These are phyloP conservation scores for Micromys minutus DNA, from an alignment of 2,113 vertebrate species.

Conservation along the genomic window DNA sequence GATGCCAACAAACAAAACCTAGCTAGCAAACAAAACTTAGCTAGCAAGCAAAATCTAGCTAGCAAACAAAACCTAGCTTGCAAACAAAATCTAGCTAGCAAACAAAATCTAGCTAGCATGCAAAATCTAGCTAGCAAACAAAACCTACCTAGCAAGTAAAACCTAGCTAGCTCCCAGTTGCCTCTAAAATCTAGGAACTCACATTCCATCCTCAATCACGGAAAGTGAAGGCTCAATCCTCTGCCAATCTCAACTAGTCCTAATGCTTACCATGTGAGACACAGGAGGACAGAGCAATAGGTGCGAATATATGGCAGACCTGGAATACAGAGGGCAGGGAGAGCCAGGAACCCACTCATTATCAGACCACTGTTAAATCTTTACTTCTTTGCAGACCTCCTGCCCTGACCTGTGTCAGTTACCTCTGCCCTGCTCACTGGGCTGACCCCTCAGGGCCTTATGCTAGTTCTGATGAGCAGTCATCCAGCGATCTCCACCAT, in stretches of 20 bases:
- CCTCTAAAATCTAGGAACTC: neutral
- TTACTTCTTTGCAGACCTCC: neutral
- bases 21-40: no score
- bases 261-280: neutral
- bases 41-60: neutral
- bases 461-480: neutral
- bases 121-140: neutral
- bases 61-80: no score
- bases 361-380: neutral
- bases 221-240: neutral
- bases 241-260: neutral
- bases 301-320: neutral
- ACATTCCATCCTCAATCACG: neutral
- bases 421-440: neutral
- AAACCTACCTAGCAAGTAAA: no score
- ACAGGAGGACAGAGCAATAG: neutral
- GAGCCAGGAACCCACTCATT: neutral
- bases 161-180: neutral
- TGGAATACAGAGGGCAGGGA: no score
- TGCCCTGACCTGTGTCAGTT: no score
- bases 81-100: neutral
- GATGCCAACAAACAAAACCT: neutral
- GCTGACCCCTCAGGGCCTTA: neutral
- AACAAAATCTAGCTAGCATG: neutral
- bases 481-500: no score